Evolutionary conservation across 2,113 vertebrate genomes (phyloP), one percentile per base, ranked within the genome.

Genomic region (Manacus vitellinus): DNA sequence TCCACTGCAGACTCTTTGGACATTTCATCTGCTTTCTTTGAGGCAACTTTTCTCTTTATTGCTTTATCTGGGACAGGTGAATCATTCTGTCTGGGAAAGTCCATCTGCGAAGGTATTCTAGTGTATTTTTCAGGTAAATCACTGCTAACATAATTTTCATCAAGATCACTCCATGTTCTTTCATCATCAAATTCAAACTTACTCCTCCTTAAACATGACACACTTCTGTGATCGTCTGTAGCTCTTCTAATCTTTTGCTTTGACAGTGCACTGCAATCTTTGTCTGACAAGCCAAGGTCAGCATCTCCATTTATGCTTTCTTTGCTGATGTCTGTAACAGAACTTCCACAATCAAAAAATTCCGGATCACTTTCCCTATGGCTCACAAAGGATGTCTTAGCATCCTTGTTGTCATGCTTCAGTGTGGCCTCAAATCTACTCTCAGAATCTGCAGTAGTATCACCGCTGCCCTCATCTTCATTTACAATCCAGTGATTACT

Each of bases 141-240:
- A 82, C 91, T 65, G 27, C 84, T 92, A 88, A 89, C 77, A 17
- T 83, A 96, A 81, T 97, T 94, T 78, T 99, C 98, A 52, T 99
- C 99, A 41, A 98, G 94, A 86, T 99, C 99, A 20, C 98, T 98
- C 99, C 99, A 99, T 3, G 99, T 99, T 97, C 98, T 98, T 68
- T 99, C 98, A 79, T 99, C 99, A 47, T 99, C 99, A 96, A 99
- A 99, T 71, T 98, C 98, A 20, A 99, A 92, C n/a, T 89, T 84
- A 74, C 47, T 97, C 46, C 62, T 70, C 17, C 82, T 92, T 56
- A 75, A 8, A 75, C 52, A 67, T 4, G 12, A 80, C 49, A 46
- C 6, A 17, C 56, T 96, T 96, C 81, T 89, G 27, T 85, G 86
- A 46, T 78, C 46, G 3, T 94, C 94, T 52, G 93, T 66, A 51